A percentile compares a stretch with the other conserved stretches of the same genome.
phyloP scores from a whole-genome alignment of 2,888 invertebrate species.

The Odontocerum albicorne region DNA sequence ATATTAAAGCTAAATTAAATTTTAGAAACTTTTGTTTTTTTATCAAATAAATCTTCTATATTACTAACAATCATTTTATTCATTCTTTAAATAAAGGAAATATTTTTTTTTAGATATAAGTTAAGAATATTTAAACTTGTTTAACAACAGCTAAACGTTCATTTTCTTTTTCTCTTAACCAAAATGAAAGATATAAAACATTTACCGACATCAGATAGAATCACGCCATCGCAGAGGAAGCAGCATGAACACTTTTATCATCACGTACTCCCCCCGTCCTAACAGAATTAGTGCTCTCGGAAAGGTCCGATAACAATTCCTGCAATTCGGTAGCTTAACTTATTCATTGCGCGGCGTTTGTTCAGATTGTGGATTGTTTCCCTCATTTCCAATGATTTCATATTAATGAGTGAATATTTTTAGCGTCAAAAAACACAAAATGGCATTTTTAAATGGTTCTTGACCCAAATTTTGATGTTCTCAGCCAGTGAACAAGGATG shows the following conservation, averaged over 20 bases:
- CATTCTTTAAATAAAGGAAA: no score
- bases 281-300: slow-evolving; percentile 2
- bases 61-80: no score
- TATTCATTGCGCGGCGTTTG: slow-evolving; percentile 68
- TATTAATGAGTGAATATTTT: no score
- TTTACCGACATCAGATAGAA: slow-evolving; percentile 1
- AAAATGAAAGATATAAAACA: background rate
- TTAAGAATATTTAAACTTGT: background rate
- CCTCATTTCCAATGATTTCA: no score
- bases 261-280: slow-evolving; percentile 6
- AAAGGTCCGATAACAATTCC: slow-evolving; percentile 12
- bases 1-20: no score
- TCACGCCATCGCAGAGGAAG: background rate
- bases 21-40: no score
- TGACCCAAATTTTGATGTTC: no score
- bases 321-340: slow-evolving; percentile 22
- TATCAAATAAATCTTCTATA: no score
- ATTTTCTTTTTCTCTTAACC: background rate
- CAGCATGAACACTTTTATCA: background rate
- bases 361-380: slow-evolving; percentile 55
- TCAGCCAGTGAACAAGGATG: no score
- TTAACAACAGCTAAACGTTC: background rate
- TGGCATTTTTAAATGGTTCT: no score
- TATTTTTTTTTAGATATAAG: no score
- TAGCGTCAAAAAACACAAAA: no score